A percentile compares a stretch with the other conserved stretches of the same genome.
Evolutionary conservation across 2,888 invertebrate genomes (phyloP).

Genomic region (Blastobasis adustella): DNA sequence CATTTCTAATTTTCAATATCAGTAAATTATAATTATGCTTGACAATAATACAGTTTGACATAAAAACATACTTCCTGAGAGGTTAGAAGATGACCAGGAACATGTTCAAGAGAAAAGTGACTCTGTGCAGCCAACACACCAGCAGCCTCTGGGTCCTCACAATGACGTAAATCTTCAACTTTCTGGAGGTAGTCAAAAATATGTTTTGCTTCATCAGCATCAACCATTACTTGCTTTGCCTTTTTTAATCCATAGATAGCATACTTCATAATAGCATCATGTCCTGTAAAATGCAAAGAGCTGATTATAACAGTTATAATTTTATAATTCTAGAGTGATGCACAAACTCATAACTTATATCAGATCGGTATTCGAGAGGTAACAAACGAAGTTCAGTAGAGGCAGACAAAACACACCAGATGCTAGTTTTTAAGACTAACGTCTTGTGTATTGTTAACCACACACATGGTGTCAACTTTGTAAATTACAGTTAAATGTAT

Average conservation of each 20-base stretch:
- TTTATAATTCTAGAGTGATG: too few species aligned
- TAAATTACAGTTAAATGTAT: too few species aligned
- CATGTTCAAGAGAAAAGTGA: slow-evolving; percentile 78
- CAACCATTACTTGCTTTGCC: slow-evolving; percentile 53
- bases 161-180: slow-evolving; percentile 64
- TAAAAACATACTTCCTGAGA: slow-evolving; percentile 71
- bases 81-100: slow-evolving; percentile 80
- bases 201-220: slow-evolving; percentile 46
- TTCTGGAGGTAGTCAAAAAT: slow-evolving; percentile 62
- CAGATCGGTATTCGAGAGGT: too few species aligned
- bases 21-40: background rate
- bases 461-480: too few species aligned
- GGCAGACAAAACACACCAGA: too few species aligned
- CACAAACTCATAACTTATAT: too few species aligned
- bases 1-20: background rate
- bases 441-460: too few species aligned
- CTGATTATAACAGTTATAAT: too few species aligned
- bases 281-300: slow-evolving; percentile 6
- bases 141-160: slow-evolving; percentile 67
- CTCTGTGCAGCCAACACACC: slow-evolving; percentile 63
- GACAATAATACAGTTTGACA: background rate
- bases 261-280: slow-evolving; percentile 64
- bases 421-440: too few species aligned
- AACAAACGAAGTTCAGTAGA: too few species aligned
- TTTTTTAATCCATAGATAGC: slow-evolving; percentile 69